phyloP scores from a whole-genome alignment of 2,888 invertebrate genomes.

The Steromphala cineraria region DNA sequence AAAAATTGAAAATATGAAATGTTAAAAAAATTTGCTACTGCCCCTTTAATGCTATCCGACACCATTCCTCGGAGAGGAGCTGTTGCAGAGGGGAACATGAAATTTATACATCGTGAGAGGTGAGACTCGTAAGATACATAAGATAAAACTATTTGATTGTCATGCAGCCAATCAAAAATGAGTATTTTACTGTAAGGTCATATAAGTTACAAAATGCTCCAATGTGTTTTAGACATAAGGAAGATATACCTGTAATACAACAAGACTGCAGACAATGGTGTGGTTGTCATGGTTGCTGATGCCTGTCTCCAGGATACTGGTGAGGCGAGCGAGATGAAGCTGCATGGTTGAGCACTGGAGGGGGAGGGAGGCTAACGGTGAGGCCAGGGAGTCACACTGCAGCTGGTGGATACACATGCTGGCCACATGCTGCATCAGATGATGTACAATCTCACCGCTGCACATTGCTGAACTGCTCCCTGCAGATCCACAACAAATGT shows the following conservation, averaged over 20 bases:
- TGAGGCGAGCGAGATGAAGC: slow-evolving; percentile 64
- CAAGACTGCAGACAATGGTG: slow-evolving; percentile 66
- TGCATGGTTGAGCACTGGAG: slow-evolving; percentile 66
- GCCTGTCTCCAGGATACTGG: slow-evolving; percentile 69
- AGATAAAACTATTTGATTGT: too few species aligned
- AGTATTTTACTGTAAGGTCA: too few species aligned
- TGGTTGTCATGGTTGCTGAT: slow-evolving; percentile 59
- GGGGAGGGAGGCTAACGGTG: slow-evolving; percentile 54
- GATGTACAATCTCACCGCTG: slow-evolving; percentile 53
- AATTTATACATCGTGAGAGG: too few species aligned
- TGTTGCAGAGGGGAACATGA: too few species aligned
- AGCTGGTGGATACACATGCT: slow-evolving; percentile 73
- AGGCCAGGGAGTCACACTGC: slow-evolving; percentile 62
- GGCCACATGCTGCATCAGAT: slow-evolving; percentile 71
- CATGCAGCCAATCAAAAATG: too few species aligned
- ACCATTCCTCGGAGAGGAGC: too few species aligned
- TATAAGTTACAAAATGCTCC: too few species aligned
- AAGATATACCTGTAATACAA: slow-evolving; percentile 68
- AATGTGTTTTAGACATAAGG: background rate
- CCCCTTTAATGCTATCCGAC: too few species aligned
- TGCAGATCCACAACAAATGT: background rate
- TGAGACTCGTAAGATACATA: too few species aligned
- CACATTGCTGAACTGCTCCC: background rate
- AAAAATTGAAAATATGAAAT: too few species aligned
- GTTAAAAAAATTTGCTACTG: too few species aligned